Conservation (phyloP, 2,113 vertebrate genomes). For the Corythaixoides concolor region DNA sequence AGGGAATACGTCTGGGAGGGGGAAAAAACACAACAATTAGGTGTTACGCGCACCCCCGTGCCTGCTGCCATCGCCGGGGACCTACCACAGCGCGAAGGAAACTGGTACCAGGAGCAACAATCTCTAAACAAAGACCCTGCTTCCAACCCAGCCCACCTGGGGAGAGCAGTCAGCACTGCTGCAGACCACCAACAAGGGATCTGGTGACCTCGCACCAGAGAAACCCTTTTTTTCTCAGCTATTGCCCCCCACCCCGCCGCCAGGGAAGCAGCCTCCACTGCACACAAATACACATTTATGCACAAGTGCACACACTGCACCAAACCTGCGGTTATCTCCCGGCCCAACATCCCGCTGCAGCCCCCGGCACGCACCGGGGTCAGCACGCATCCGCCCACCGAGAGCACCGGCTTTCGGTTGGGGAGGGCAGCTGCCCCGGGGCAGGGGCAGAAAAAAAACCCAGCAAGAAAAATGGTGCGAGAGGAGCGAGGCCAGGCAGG, state of each 20-base stretch:
- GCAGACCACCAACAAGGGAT: background rate
- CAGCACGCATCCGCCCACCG: accelerated
- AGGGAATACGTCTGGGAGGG: conserved; percentile 88
- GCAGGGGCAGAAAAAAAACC: background rate
- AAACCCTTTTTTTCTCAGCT: background rate
- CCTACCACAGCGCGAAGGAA: background rate
- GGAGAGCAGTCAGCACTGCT: accelerated
- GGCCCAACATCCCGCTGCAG: accelerated
- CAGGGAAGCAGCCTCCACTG: background rate
- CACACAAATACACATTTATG: background rate
- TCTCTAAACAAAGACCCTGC: background rate
- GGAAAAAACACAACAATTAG: background rate
- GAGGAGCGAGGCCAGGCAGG: background rate
- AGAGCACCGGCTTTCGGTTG: background rate
- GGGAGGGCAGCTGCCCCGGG: background rate
- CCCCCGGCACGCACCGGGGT: background rate
- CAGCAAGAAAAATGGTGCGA: background rate
- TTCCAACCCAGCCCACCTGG: background rate
- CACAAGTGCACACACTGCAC: background rate
- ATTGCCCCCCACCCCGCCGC: no score
- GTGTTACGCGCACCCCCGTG: background rate
- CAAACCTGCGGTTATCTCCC: background rate
- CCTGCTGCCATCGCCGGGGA: background rate
- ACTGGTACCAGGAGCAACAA: background rate
- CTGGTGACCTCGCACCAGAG: background rate